phyloP scores from a whole-genome alignment of 2,888 invertebrate genomes.

The Tridacna gigas region DNA sequence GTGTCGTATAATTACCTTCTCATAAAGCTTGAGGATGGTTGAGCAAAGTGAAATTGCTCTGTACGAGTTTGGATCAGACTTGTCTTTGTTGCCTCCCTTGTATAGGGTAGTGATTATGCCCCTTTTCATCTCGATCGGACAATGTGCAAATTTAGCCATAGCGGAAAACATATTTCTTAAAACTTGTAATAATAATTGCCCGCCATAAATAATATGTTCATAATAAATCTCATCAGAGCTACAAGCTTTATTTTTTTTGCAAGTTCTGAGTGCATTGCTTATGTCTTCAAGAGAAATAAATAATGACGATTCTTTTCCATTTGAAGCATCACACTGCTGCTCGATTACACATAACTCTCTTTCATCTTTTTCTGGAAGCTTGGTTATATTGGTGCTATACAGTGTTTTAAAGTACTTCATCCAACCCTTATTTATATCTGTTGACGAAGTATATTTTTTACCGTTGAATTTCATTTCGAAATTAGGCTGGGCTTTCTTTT shows the following conservation, averaged over 20 bases:
- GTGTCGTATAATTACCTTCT: background rate
- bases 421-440: background rate
- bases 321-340: background rate
- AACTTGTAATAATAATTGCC: background rate
- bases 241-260: conserved; percentile 5
- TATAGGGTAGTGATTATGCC: background rate
- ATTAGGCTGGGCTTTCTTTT: background rate
- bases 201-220: background rate
- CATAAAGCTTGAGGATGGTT: background rate
- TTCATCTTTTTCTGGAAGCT: background rate
- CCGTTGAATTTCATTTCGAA: conserved; percentile 2
- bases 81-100: conserved; percentile 1
- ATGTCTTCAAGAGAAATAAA: background rate
- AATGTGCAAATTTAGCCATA: background rate
- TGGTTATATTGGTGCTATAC: background rate
- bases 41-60: conserved; percentile 3
- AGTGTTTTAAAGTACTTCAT: background rate
- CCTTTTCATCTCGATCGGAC: conserved; percentile 4
- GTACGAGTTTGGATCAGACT: background rate
- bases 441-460: background rate
- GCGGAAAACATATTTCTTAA: background rate
- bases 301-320: background rate
- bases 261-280: background rate
- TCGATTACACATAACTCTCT: background rate
- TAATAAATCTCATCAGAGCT: background rate